Evolutionary conservation across 2,888 invertebrate genomes (phyloP).

Genomic region (Leptothorax acervorum): DNA sequence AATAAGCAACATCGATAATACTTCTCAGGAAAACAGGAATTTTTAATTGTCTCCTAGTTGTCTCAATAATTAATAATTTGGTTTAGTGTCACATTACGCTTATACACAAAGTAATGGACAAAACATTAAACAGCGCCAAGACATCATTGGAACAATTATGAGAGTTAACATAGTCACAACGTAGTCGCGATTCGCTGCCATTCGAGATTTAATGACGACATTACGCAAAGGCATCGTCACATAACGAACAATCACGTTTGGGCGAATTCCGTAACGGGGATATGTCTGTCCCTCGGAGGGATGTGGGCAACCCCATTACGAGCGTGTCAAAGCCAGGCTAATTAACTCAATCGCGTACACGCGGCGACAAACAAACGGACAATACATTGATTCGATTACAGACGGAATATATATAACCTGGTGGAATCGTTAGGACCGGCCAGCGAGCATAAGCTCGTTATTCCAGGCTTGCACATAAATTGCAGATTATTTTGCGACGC

Average conservation of each 20-base stretch:
- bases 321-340: constrained; percentile 59
- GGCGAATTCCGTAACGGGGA: constrained; percentile 26
- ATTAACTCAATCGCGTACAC: constrained; percentile 67
- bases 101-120: too few species aligned
- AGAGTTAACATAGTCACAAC: not conserved
- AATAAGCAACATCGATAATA: not conserved
- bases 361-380: constrained; percentile 57
- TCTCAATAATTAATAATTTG: not conserved
- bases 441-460: constrained; percentile 53
- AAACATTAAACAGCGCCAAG: not conserved
- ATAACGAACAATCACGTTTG: constrained; percentile 45
- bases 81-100: not conserved
- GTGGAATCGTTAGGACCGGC: constrained; percentile 45
- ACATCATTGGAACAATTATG: not conserved
- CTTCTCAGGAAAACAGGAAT: not conserved
- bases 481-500: constrained; percentile 36
- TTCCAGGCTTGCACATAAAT: constrained; percentile 43
- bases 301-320: constrained; percentile 44
- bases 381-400: constrained; percentile 65
- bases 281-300: constrained; percentile 20
- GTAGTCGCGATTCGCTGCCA: not conserved
- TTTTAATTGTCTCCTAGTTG: not conserved
- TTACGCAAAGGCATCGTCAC: constrained; percentile 27
- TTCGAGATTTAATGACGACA: constrained; percentile 31
- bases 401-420: constrained; percentile 23